Evolutionary conservation across 2,113 vertebrate genomes (phyloP).

Genomic region (Spermophilus dauricus): DNA sequence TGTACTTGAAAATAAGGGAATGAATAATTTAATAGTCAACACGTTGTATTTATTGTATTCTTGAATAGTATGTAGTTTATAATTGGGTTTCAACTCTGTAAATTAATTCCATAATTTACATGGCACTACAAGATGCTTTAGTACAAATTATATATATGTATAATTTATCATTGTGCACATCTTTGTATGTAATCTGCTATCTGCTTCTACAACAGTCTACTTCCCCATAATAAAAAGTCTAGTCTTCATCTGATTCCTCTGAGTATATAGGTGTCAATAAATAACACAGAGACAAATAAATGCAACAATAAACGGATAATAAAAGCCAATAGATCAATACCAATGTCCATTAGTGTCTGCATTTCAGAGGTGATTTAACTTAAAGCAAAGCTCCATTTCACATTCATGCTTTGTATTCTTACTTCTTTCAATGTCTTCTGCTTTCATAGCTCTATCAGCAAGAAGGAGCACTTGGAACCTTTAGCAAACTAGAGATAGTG

Average conservation of each 20-base stretch:
- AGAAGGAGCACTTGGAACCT: neutral
- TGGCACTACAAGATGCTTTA: conserved; percentile 5
- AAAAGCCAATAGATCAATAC: conserved; percentile 82
- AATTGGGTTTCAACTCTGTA: conserved; percentile 66
- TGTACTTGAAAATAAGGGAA: conserved; percentile 76
- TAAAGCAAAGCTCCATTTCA: conserved; percentile 68
- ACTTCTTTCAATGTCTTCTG: conserved; percentile 53
- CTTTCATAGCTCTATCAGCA: conserved; percentile 60
- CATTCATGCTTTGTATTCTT: conserved; percentile 23
- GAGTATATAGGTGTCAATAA: conserved; percentile 80
- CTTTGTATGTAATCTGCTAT: conserved; percentile 41
- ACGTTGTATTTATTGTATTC: conserved; percentile 65
- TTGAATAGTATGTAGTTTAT: conserved; percentile 74
- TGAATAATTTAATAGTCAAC: conserved; percentile 80
- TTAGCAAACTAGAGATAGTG: conserved; percentile 72
- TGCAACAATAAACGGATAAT: conserved; percentile 80
- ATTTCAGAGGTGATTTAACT: conserved; percentile 75
- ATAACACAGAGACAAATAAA: conserved; percentile 82
- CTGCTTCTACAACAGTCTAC: conserved; percentile 36
- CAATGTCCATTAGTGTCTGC: conserved; percentile 66
- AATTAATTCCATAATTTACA: conserved; percentile 73
- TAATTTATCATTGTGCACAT: conserved; percentile 37
- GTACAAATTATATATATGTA: conserved; percentile 11
- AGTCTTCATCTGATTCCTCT: conserved; percentile 65
- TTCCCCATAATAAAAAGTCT: conserved; percentile 70